Evolutionary conservation across 2,797 vertebrate species (phyloP).

Genomic region (Sternarchorhynchus goeldii): DNA sequence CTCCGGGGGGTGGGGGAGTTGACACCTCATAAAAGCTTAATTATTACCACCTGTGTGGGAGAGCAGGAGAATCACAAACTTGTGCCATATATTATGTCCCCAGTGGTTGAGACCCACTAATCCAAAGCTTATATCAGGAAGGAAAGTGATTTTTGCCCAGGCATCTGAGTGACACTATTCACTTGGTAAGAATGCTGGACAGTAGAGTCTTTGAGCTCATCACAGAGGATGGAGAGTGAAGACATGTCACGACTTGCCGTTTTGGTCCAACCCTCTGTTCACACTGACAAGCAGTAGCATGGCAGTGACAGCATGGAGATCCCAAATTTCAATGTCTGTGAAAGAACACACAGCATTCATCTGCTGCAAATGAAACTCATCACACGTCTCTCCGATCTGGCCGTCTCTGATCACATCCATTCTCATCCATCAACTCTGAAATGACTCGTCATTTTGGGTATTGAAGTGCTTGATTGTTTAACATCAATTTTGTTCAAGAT

Average conservation of each 20-base stretch:
- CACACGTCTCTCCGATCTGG: not conserved
- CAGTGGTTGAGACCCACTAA: not conserved
- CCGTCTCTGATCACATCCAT: not conserved
- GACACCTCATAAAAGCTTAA: too few relatives aligned
- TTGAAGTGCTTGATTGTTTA: not conserved
- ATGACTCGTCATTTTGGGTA: not conserved
- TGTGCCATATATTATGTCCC: too few relatives aligned
- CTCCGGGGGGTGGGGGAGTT: too few relatives aligned
- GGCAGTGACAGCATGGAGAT: not conserved
- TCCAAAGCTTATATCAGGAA: not conserved
- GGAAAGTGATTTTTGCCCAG: not conserved
- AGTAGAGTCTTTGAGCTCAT: not conserved
- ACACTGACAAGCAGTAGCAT: not conserved
- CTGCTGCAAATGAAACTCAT: not conserved
- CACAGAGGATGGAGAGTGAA: not conserved
- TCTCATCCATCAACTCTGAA: not conserved
- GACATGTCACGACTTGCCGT: not conserved
- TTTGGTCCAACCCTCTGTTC: not conserved
- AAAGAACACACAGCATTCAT: not conserved
- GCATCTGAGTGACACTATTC: constrained; percentile 8
- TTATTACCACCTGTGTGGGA: too few relatives aligned
- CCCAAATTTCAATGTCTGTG: not conserved
- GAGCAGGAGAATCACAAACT: too few relatives aligned
- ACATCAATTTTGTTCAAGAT: too few relatives aligned
- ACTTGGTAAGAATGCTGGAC: not conserved